A percentile compares a stretch with the other conserved stretches of the same genome.
Conservation (phyloP, 2,888 invertebrate genomes). For the Pasiphila rectangulata region DNA sequence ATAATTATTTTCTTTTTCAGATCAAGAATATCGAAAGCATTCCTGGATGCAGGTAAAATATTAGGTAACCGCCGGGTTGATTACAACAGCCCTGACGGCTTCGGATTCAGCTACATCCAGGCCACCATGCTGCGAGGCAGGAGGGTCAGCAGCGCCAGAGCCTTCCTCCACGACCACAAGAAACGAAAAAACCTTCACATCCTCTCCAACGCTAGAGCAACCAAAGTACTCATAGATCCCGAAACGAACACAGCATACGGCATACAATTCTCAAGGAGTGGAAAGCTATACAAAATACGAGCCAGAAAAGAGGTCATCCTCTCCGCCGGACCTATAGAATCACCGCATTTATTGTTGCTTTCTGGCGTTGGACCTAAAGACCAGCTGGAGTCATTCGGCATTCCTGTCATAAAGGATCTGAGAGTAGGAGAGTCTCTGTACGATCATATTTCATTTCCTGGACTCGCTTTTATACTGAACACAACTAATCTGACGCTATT, state of each 20-base stretch:
- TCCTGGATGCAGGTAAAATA: conserved; percentile 83
- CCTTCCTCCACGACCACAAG: conserved; percentile 79
- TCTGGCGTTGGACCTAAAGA: conserved; percentile 84
- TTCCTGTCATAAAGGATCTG: conserved; percentile 82
- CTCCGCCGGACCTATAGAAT: conserved; percentile 88
- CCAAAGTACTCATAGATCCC: conserved; percentile 80
- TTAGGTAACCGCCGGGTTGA: conserved; percentile 84
- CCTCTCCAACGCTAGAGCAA: conserved; percentile 76
- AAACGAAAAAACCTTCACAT: conserved; percentile 81
- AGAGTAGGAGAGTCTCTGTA: conserved; percentile 85
- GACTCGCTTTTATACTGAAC: conserved; percentile 77
- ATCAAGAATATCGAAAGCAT: conserved; percentile 82
- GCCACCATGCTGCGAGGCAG: conserved; percentile 73
- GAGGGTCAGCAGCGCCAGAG: conserved; percentile 78
- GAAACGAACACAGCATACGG: conserved; percentile 69
- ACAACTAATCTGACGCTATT: conserved; percentile 56
- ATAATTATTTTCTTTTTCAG: conserved; percentile 44
- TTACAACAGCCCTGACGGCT: conserved; percentile 84
- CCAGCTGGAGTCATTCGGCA: conserved; percentile 79
- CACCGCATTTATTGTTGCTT: conserved; percentile 87
- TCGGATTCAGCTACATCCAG: conserved; percentile 79
- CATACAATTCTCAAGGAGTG: conserved; percentile 59
- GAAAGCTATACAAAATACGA: conserved; percentile 65
- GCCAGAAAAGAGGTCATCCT: conserved; percentile 80
- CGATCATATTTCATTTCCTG: conserved; percentile 84